phyloP scores from a whole-genome alignment of 2,113 vertebrate species.

The Cathartes aura region DNA sequence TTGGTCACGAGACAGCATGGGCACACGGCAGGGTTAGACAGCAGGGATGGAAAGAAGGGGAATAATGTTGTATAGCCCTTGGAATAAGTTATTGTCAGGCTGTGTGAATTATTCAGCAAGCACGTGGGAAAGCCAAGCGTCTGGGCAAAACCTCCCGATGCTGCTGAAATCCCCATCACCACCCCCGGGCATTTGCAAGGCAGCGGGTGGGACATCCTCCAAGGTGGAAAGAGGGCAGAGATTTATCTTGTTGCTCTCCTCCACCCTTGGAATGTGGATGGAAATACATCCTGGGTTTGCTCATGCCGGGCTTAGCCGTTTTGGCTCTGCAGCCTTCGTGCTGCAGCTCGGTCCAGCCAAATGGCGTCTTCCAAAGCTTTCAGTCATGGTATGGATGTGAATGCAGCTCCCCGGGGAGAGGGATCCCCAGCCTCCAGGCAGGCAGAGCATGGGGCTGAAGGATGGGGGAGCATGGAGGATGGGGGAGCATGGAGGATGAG shows the following conservation, averaged over 20 bases:
- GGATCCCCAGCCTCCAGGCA: not conserved
- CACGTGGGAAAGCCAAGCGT: not conserved
- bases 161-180: not conserved
- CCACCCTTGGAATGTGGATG: too few species aligned
- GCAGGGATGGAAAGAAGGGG: not conserved
- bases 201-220: not conserved
- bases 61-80: conserved; percentile 15
- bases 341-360: not conserved
- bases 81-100: not conserved
- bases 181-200: fast-evolving
- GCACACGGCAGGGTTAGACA: not conserved
- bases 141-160: not conserved
- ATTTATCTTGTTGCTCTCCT: not conserved
- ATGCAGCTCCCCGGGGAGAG: not conserved
- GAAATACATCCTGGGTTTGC: not conserved
- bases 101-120: not conserved
- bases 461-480: not conserved
- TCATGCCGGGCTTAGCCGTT: not conserved
- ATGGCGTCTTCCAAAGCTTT: not conserved
- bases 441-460: not conserved
- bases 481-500: not conserved
- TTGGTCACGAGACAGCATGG: not conserved
- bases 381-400: fast-evolving
- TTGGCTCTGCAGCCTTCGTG: not conserved
- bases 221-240: not conserved